Conservation (phyloP, 2,888 invertebrate species). For the Lymantria dispar region DNA sequence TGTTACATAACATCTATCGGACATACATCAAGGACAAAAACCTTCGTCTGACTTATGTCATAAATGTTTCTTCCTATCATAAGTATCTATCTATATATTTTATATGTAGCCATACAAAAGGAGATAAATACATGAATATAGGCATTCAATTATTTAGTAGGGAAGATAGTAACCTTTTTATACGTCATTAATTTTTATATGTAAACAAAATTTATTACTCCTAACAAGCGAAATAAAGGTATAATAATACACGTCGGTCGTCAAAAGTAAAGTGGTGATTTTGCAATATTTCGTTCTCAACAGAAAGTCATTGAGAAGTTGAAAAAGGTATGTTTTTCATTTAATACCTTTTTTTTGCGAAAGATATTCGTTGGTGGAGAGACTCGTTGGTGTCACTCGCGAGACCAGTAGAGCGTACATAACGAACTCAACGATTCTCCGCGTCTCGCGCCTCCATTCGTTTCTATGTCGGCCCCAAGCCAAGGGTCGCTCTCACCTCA, state of each 20-base stretch:
- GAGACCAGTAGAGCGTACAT: conserved; percentile 66
- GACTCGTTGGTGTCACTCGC: conserved; percentile 70
- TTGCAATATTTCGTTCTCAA: conserved; percentile 47
- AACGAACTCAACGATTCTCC: conserved; percentile 67
- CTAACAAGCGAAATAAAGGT: conserved; percentile 17
- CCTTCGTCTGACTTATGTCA: conserved; percentile 19
- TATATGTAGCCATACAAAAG: conserved; percentile 16
- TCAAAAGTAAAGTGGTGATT: conserved; percentile 41
- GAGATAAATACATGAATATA: conserved; percentile 24
- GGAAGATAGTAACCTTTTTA: conserved; percentile 26
- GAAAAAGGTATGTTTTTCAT: conserved; percentile 64
- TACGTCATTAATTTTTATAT: conserved; percentile 16
- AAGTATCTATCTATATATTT: conserved; percentile 26
- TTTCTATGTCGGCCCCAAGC: conserved; percentile 14
- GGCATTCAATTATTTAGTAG: conserved; percentile 9
- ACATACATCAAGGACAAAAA: conserved; percentile 17
- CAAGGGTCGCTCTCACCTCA: conserved; percentile 35
- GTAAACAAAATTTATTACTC: conserved; percentile 8
- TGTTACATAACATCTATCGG: conserved; percentile 23
- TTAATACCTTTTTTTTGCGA: conserved; percentile 63
- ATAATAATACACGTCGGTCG: conserved; percentile 22
- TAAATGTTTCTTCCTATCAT: conserved; percentile 26
- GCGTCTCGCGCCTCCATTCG: conserved; percentile 26
- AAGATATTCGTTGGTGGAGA: conserved; percentile 65
- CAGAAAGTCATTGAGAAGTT: conserved; percentile 59